Base-by-base conservation (phyloP, 2,888 invertebrate genomes). In the Melanchra persicariae region DNA sequence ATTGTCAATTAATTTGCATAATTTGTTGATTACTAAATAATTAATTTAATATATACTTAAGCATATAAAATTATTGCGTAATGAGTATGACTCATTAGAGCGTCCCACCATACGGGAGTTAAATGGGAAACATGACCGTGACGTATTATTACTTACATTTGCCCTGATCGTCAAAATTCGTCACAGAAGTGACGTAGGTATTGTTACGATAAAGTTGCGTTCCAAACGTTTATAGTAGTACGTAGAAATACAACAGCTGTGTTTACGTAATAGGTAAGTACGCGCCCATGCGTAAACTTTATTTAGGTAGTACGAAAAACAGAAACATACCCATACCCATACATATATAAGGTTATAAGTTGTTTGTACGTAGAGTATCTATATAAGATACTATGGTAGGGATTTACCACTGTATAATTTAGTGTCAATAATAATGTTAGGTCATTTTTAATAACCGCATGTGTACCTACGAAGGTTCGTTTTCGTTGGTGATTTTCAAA, bases 211-310 rank as follows among this genome's bases (percentile, higher is more conserved):
- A 47, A n/a, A 49, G 17, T 22, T 54, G 15, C 22, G 43, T 26
- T 26, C 22, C 9, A 40, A 26, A 60, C 37, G 37, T 71, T 22
- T 24, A 43, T 51, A 15, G 17, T 49, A 37, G n/a, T 49, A 3
- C 7, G 19, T 69, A 8, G 10, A 24, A 26, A 34, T 15, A n/a
- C 49, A 64, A 65, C 76, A 77, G 58, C 76, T 77, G 80, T 49
- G 43, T 58, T 62, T 62, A 54, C 65, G 61, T 65, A 63, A 69
- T 59, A 30, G 24, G n/a, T 58, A 26, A 22, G 12, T 61, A 65
- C 26, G 51, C 52, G 65, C 60, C 57, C 57, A 52, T 65, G 79
- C 73, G 49, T 62, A 12, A 61, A 60, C n/a, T 37, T 24, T 51
- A 34, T 1, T 17, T 30, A 15, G 1, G 12, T 30, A 15, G 40